Conservation (phyloP, 2,113 vertebrate species). For the Channa maculata region DNA sequence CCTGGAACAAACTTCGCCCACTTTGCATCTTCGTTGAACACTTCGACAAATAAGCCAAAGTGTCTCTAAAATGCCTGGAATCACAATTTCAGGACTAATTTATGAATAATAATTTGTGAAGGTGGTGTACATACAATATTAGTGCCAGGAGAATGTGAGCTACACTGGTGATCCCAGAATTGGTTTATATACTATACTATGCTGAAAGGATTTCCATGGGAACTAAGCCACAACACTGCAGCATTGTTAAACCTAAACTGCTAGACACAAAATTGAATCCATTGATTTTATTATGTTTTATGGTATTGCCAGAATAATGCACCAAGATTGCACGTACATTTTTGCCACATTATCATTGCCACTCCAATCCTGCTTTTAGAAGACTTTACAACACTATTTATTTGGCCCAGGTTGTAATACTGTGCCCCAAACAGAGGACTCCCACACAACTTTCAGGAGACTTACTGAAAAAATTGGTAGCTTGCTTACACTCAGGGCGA, state of each 20-base stretch:
- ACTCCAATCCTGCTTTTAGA: neutral
- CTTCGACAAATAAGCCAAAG: neutral
- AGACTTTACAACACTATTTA: neutral
- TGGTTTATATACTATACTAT: neutral
- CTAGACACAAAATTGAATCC: no score
- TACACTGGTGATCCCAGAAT: conserved; percentile 1
- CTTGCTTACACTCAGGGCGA: neutral
- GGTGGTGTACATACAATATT: neutral
- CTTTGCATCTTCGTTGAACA: neutral
- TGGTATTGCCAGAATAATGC: no score
- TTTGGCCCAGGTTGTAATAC: no score
- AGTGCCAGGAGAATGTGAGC: neutral
- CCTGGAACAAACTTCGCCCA: neutral
- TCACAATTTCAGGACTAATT: no score
- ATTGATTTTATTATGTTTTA: neutral
- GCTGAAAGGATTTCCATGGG: neutral
- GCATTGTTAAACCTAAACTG: neutral
- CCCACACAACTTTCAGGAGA: no score
- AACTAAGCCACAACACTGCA: neutral
- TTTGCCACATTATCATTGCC: neutral
- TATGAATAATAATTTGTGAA: conserved; percentile 7
- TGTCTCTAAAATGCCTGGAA: neutral
- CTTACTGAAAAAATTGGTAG: no score
- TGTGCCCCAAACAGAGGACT: no score
- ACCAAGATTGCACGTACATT: no score